phyloP scores from a whole-genome alignment of 1,140 invertebrate species.

The Arion vulgaris region DNA sequence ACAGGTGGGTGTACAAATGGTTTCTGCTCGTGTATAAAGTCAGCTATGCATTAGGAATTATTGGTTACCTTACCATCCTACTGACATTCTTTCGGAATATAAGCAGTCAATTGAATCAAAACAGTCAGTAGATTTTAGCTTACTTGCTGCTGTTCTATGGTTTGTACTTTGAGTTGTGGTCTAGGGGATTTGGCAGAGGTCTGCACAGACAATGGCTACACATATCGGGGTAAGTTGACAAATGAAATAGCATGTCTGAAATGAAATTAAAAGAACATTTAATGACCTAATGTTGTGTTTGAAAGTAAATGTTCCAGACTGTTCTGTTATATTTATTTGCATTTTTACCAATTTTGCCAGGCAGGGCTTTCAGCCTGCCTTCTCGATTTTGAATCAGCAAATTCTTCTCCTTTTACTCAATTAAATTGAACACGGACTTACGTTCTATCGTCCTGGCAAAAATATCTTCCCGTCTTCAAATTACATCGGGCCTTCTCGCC shows the following conservation, averaged over 20 bases:
- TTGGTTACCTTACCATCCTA: constrained; percentile 95
- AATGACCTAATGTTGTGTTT: no score
- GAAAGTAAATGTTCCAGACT: no score
- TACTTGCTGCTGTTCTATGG: constrained; percentile 96
- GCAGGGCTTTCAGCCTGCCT: no score
- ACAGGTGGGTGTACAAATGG: constrained; percentile 96
- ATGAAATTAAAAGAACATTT: no score
- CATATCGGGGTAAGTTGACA: constrained; percentile 87
- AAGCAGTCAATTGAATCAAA: constrained; percentile 78
- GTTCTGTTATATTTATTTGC: no score
- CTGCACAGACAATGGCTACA: constrained; percentile 96
- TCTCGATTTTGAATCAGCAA: no score
- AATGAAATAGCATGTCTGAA: constrained; percentile 41
- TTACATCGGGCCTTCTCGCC: no score
- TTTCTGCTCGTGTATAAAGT: constrained; percentile 97
- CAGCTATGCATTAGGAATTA: constrained; percentile 91
- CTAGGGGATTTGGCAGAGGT: constrained; percentile 96
- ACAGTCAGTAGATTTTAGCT: constrained; percentile 91
- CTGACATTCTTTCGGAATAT: constrained; percentile 93
- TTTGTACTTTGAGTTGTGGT: constrained; percentile 97
- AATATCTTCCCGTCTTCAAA: no score
- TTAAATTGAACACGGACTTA: no score
- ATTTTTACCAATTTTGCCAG: no score
- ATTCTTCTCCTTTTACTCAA: no score
- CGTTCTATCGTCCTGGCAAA: no score